Conservation (phyloP, 2,113 vertebrate genomes). For the Martes martes region DNA sequence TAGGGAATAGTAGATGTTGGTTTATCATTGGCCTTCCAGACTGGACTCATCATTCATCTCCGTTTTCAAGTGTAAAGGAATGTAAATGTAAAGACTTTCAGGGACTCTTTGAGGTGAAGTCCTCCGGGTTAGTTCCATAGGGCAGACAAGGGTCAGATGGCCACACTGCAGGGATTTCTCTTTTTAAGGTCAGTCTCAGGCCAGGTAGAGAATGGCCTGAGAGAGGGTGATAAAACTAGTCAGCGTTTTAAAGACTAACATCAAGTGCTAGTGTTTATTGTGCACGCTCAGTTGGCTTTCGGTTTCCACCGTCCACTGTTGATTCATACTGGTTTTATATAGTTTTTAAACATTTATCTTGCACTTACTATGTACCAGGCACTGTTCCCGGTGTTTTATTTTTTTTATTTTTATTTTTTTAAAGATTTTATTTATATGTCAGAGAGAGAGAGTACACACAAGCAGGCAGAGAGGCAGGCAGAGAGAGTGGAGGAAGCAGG, state of each 20-base stretch:
- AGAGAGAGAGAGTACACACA: no score
- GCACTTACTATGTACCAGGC: background rate
- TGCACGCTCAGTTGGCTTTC: background rate
- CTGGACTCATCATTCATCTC: no score
- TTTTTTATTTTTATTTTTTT: no score
- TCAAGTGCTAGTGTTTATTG: background rate
- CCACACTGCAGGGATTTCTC: background rate
- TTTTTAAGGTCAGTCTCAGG: background rate
- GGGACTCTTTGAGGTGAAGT: background rate
- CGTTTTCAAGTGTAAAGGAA: background rate
- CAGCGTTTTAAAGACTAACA: background rate
- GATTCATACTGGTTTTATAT: background rate
- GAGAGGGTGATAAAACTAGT: background rate
- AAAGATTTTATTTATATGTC: no score
- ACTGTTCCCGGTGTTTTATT: background rate
- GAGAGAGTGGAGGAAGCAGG: no score
- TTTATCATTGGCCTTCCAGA: background rate
- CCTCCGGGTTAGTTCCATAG: background rate
- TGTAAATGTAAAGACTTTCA: background rate
- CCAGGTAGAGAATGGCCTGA: background rate
- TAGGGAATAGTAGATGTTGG: background rate
- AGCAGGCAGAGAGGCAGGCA: no score
- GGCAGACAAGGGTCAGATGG: background rate
- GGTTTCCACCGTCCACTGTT: background rate
- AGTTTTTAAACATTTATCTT: background rate